Evolutionary conservation across 2,888 invertebrate species (phyloP).

Genomic region (Ariolimax columbianus): DNA sequence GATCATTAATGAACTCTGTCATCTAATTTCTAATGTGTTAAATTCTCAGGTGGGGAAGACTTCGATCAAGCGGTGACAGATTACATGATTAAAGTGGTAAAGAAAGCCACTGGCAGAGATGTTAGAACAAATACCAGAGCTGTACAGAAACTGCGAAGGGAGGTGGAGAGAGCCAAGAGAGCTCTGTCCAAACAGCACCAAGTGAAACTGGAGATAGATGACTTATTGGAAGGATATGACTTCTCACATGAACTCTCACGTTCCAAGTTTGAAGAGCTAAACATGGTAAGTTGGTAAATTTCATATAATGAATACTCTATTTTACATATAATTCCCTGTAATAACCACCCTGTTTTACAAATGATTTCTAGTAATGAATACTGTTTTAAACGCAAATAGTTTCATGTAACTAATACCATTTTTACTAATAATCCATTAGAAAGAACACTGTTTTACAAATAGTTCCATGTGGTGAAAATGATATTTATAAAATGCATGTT

Average conservation of each 20-base stretch:
- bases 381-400: too few relatives aligned
- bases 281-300: conserved; percentile 84
- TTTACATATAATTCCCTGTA: too few relatives aligned
- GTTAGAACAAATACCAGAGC: conserved; percentile 94
- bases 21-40: neutral
- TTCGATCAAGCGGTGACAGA: conserved; percentile 99
- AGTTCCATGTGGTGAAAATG: neutral
- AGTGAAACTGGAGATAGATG: conserved; percentile 97
- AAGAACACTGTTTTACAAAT: too few relatives aligned
- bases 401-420: too few relatives aligned
- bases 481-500: neutral
- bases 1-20: too few relatives aligned
- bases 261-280: conserved; percentile 98
- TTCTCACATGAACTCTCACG: conserved; percentile 98
- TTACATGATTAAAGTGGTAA: conserved; percentile 98
- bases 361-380: too few relatives aligned
- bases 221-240: conserved; percentile 96
- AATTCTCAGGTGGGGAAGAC: conserved; percentile 90
- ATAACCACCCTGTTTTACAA: too few relatives aligned
- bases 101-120: conserved; percentile 98
- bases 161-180: conserved; percentile 97
- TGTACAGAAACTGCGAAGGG: conserved; percentile 95
- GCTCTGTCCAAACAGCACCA: conserved; percentile 96
- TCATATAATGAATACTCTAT: too few relatives aligned
- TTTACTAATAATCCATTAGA: too few relatives aligned